Evolutionary conservation across 2,797 vertebrate genomes (phyloP), one percentile per base, ranked within the genome.

Genomic region (Bryconaethiops microstoma): DNA sequence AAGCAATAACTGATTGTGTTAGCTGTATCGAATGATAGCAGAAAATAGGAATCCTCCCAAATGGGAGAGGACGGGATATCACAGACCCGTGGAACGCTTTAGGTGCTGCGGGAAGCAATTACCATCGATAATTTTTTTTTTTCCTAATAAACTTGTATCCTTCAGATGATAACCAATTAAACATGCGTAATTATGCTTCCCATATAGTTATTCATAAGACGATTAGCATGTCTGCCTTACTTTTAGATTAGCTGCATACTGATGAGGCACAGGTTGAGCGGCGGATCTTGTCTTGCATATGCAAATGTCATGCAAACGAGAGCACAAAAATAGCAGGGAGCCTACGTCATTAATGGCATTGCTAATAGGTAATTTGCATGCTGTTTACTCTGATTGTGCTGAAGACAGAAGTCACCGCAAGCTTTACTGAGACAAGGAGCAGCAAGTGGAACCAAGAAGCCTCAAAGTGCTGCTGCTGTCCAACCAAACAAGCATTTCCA

Each of bases 101-200:
- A 86, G 88, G 89, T 90, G 89, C 90, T 88, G 90, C 90, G 88
- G 92, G 90, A 93, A 91, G 93, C 91, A 93, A 94, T 94, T 94
- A 92, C 85, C 83, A 91, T 89, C 82, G 89, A 91, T 91, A 90
- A 88, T 91, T 92, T 92, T 91, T 91, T 92, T 92, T 91, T 92
- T 70, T 92, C 92, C 92, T 94, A 94, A 94, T 94, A 94, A 94
- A 95, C 91, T 92, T 92, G 90, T 92, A 91, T 91, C 86, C 91
- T 90, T 94, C 90, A 90, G 92, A 92, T 92, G 92, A 94, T 92
- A 91, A 93, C 89, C 92, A 93, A 93, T 94, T 94, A 93, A 94
- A 92, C 86, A 90, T 88, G 90, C 88, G 83, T 92, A 93, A 94
- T 94, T 93, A 93, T 88, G 88, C 89, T 88, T 91, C 92, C 90